These are phyloP conservation scores for Priocnemis perturbator DNA, from an alignment of 2,888 invertebrate genomes.

Conservation along the genomic window DNA sequence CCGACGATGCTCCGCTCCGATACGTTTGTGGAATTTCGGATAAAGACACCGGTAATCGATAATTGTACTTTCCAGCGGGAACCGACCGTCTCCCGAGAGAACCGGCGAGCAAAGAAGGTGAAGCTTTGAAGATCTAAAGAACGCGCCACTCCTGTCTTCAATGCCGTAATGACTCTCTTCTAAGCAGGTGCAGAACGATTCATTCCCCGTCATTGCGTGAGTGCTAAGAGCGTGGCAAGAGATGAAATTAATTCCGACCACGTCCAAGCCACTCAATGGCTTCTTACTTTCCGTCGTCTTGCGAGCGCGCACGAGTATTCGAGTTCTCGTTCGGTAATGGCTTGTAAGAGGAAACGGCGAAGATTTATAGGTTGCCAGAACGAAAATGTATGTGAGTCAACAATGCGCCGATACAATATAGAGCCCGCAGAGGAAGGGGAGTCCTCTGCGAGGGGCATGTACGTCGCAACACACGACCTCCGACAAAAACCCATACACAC, in stretches of 20 bases:
- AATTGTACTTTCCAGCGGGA: too few species aligned
- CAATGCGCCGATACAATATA: constrained; percentile 65
- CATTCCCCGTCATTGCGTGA: constrained; percentile 40
- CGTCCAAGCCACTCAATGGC: constrained; percentile 53
- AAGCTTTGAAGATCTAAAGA: not conserved
- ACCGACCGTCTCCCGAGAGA: too few species aligned
- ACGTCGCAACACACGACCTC: constrained; percentile 46
- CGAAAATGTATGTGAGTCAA: constrained; percentile 66
- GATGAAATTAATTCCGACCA: constrained; percentile 59
- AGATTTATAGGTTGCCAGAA: constrained; percentile 70
- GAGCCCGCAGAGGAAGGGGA: constrained; percentile 7
- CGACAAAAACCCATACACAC: constrained; percentile 57
- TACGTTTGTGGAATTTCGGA: too few species aligned
- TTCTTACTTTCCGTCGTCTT: constrained; percentile 54
- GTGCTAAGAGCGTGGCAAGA: constrained; percentile 38
- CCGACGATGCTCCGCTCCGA: too few species aligned
- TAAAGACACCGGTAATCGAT: too few species aligned
- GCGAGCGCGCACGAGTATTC: constrained; percentile 37
- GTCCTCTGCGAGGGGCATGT: constrained; percentile 28
- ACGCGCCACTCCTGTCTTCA: constrained; percentile 25
- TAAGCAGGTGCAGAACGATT: constrained; percentile 51
- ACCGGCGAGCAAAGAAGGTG: too few species aligned
- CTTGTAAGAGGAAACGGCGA: constrained; percentile 69
- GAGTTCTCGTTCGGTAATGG: constrained; percentile 67
- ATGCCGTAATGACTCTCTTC: constrained; percentile 37